phyloP scores from a whole-genome alignment of 2,888 invertebrate species.

The Chymomyza procnemis region DNA sequence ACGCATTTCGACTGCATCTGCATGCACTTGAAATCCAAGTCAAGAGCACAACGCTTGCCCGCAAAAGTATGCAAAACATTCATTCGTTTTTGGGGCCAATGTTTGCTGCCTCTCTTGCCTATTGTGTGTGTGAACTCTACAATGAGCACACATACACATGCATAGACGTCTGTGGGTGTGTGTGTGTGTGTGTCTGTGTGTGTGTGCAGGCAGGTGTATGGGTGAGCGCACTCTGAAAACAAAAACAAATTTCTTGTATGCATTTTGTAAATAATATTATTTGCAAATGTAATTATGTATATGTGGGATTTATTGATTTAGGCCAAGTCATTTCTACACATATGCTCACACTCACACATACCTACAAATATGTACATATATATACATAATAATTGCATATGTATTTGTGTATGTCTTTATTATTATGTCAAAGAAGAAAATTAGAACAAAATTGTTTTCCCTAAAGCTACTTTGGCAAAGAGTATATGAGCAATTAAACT shows the following conservation, averaged over 20 bases:
- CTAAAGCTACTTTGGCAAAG: background rate
- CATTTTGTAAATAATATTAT: constrained; percentile 29
- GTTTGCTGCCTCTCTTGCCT: background rate
- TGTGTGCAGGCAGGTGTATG: no score
- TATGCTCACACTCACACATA: background rate
- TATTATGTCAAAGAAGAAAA: background rate
- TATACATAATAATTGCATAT: background rate
- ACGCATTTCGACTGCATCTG: constrained; percentile 11
- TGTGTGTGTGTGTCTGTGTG: background rate
- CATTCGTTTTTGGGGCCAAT: constrained; percentile 23
- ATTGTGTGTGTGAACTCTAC: background rate
- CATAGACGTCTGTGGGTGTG: background rate
- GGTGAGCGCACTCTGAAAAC: constrained; percentile 21
- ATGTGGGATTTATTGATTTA: constrained; percentile 37
- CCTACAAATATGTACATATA: background rate
- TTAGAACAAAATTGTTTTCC: background rate
- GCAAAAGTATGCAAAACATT: constrained; percentile 28
- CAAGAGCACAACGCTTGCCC: constrained; percentile 44
- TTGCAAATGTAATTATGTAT: constrained; percentile 52
- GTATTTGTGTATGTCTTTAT: background rate
- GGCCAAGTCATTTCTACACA: background rate
- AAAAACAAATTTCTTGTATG: constrained; percentile 7
- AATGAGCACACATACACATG: background rate
- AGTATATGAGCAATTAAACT: no score
- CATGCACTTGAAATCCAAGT: constrained; percentile 62